Evolutionary conservation across 2,888 invertebrate species (phyloP).

Genomic region (Elgonia sp.): DNA sequence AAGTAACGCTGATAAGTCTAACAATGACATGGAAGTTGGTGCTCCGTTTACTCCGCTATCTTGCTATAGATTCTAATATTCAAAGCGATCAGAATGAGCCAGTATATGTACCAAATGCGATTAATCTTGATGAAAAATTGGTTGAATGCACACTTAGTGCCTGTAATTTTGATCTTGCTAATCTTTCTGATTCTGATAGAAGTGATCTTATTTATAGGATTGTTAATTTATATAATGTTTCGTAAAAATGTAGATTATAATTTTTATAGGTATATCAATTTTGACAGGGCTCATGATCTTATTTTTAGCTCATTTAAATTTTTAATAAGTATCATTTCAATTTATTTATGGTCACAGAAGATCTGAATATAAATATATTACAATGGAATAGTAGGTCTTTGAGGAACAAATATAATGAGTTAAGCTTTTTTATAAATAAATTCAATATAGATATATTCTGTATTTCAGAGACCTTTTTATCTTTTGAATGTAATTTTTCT

Average conservation of each 20-base stretch:
- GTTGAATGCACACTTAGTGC: neutral
- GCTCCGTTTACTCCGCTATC: neutral
- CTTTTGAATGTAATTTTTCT: neutral
- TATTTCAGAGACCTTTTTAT: constrained; percentile 36
- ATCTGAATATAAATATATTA: constrained; percentile 23
- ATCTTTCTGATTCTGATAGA: neutral
- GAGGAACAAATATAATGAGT: constrained; percentile 5
- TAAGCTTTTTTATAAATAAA: constrained; percentile 5
- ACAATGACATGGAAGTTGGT: neutral
- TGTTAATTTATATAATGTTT: neutral
- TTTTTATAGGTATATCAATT: no score
- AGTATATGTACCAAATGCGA: neutral
- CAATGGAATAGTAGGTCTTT: constrained; percentile 44
- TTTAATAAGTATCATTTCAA: no score
- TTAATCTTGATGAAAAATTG: neutral
- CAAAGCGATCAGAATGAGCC: neutral
- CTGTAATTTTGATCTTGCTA: neutral
- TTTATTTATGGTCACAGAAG: no score
- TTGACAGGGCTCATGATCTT: no score
- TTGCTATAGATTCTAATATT: no score
- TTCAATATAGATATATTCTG: constrained; percentile 16
- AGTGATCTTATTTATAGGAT: neutral
- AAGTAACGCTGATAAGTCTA: neutral
- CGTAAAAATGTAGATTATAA: no score
- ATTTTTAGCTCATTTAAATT: no score